These are phyloP conservation scores for Lomographa bimaculata DNA, from an alignment of 2,888 invertebrate genomes.

Conservation along the genomic window DNA sequence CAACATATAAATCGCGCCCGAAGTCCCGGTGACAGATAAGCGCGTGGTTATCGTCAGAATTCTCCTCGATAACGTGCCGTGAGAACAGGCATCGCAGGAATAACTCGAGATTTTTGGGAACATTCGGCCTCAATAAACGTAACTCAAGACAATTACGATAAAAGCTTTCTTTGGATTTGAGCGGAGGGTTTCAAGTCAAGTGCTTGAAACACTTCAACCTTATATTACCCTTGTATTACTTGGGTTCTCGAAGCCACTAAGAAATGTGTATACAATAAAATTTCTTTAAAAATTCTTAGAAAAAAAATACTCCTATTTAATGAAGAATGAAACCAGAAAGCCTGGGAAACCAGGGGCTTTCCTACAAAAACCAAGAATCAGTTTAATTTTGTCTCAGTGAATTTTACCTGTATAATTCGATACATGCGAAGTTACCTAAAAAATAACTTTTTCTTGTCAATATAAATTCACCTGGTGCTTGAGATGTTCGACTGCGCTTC, in stretches of 20 bases:
- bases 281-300: too few relatives aligned
- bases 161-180: slow-evolving; percentile 41
- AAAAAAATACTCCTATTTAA: too few relatives aligned
- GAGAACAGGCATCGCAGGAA: slow-evolving; percentile 59
- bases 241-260: too few relatives aligned
- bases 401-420: too few relatives aligned
- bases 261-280: too few relatives aligned
- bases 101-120: slow-evolving; percentile 52
- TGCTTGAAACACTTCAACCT: slow-evolving; percentile 35
- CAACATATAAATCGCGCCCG: slow-evolving; percentile 49
- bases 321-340: too few relatives aligned
- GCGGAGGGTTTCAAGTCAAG: slow-evolving; percentile 32
- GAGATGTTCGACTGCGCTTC: slow-evolving; percentile 1
- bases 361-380: too few relatives aligned
- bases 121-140: slow-evolving; percentile 46
- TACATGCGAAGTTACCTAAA: not conserved
- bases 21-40: slow-evolving; percentile 60
- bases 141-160: slow-evolving; percentile 45
- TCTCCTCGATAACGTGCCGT: slow-evolving; percentile 66
- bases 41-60: slow-evolving; percentile 66
- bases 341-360: too few relatives aligned
- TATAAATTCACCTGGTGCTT: slow-evolving; percentile 14
- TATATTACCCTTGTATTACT: too few relatives aligned
- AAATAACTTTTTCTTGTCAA: not conserved
- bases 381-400: too few relatives aligned